phyloP scores from a whole-genome alignment of 2,113 vertebrate species.

The Bucco capensis region DNA sequence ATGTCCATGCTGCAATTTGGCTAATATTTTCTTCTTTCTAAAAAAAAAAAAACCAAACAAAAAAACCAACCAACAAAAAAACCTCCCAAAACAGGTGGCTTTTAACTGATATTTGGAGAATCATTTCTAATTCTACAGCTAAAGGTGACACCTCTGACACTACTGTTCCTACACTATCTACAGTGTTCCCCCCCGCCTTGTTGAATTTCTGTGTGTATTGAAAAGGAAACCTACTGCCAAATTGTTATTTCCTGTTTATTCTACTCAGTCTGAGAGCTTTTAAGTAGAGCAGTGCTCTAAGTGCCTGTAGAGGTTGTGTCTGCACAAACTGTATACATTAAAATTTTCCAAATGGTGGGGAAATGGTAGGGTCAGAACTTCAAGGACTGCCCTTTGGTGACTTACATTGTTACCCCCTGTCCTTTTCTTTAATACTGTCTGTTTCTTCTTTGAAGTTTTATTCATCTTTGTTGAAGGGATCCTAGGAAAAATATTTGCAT shows the following conservation, averaged over 20 bases:
- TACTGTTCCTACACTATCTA: neutral
- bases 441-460: neutral
- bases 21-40: neutral
- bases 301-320: neutral
- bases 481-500: neutral
- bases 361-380: neutral
- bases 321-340: neutral
- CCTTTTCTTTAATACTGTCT: neutral
- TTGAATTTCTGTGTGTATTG: neutral
- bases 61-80: too few relatives aligned
- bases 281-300: neutral
- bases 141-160: neutral
- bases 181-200: neutral
- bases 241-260: neutral
- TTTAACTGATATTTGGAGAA: neutral
- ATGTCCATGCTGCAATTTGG: neutral
- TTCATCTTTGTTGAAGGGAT: neutral
- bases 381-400: neutral
- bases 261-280: neutral
- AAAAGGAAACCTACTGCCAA: neutral
- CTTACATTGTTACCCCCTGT: neutral
- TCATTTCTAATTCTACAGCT: neutral
- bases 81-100: too few relatives aligned
- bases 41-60: too few relatives aligned
- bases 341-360: neutral